Evolutionary conservation across 2,888 invertebrate species (phyloP), one percentile per base, ranked within the genome.

Genomic region (Rhagonycha lutea): DNA sequence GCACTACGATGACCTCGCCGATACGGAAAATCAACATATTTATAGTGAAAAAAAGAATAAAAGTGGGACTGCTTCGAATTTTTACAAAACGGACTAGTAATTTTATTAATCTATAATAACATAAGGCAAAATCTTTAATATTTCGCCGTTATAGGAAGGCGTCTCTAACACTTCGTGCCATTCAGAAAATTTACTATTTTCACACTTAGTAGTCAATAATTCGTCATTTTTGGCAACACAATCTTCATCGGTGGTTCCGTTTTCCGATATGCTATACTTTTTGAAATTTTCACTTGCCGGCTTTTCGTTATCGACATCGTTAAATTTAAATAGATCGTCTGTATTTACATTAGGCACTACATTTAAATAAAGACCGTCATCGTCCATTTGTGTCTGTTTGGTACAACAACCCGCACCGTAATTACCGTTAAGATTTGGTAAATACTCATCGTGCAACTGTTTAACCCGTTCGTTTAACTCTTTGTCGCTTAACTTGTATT

Each of bases 71-170:
- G 75, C 73, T 75, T 70, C 73, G 72, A 72, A 75, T 69, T 67
- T 67, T 28, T 73, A 70, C 70, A 62, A 61, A 61, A 76, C 23
- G 68, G 80, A 82, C 83, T 88, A 84, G 80, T 74, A 70, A 61
- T 72, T 81, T 91, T 47, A 47, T 65, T 91, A 97, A 93, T 98
- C 97, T 89, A 97, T 95, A 88, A 97, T 94, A 89, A 97, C 97
- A 90, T 98, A 98, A 90, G 98, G 98, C 92, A 98, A 92, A 91
- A 98, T 96, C 88, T 95, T 92, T 87, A 98, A 92, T 86, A 92
- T 90, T 87, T 95, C 94, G 85, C 94, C 94, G 85, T 95, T 92
- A 84, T 91, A 92, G 78, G 95, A 93, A 85, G 91, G 90, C 85
- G 91, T 89, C 82, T 94, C 92, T 81, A 94, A 92, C 86, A 95